These are phyloP conservation scores for Drosophila ustulata DNA, from an alignment of 2,888 invertebrate genomes.

Conservation along the genomic window DNA sequence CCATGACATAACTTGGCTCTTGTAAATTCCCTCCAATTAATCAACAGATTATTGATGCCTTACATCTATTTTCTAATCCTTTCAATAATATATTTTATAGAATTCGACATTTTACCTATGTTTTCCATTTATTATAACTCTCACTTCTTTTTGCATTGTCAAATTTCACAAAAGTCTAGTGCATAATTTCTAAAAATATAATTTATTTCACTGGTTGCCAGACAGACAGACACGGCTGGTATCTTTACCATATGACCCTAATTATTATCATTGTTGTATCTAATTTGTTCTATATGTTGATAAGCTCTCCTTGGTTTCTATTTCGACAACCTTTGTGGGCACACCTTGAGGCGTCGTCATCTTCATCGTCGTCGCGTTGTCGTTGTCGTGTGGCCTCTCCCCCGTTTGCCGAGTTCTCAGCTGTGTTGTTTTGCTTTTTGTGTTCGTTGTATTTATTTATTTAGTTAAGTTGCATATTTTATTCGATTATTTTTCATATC, in stretches of 20 bases:
- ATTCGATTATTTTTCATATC: conserved; percentile 58
- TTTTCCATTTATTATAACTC: not conserved
- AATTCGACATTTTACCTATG: not conserved
- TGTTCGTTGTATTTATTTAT: conserved; percentile 56
- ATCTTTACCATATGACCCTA: conserved; percentile 32
- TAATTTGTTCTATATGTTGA: conserved; percentile 38
- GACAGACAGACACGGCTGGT: not conserved
- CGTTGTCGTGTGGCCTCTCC: conserved; percentile 30
- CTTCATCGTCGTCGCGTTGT: not conserved
- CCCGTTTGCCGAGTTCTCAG: conserved; percentile 16
- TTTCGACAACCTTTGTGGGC: conserved; percentile 30
- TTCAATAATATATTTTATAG: too few relatives aligned
- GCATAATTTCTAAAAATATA: conserved; percentile 9
- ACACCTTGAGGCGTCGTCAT: conserved; percentile 51
- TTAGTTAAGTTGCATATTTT: conserved; percentile 64
- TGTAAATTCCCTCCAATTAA: not conserved
- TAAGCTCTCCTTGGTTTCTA: conserved; percentile 38
- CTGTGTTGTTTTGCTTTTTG: conserved; percentile 17
- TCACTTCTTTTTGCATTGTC: not conserved
- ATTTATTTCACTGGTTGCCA: conserved; percentile 5
- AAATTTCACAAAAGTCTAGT: not conserved
- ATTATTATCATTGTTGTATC: conserved; percentile 45
- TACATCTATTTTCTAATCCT: not conserved
- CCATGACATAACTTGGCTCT: not conserved
- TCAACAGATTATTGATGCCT: not conserved